A percentile compares a stretch with the other conserved stretches of the same genome.
Evolutionary conservation across 2,888 invertebrate genomes (phyloP).

Genomic region (Panzeria rudis): DNA sequence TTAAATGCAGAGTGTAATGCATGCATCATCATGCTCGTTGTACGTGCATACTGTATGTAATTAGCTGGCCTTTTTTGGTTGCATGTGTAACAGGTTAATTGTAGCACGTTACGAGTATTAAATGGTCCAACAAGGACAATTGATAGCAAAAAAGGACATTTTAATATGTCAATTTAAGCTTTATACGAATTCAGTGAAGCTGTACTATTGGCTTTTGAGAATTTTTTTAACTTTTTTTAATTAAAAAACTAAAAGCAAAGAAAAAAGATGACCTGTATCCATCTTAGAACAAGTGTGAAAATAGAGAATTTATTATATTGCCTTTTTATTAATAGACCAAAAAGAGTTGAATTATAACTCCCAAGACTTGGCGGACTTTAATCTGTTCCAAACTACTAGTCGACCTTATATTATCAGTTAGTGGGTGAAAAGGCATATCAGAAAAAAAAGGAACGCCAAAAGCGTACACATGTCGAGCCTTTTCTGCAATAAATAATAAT

Average conservation of each 20-base stretch:
- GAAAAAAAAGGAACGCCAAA: no score
- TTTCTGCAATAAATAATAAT: no score
- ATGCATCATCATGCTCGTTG: background rate
- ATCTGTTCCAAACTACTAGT: background rate
- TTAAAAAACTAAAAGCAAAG: no score
- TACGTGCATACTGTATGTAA: conserved; percentile 56
- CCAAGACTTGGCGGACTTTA: no score
- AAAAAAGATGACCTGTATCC: no score
- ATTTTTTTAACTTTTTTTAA: no score
- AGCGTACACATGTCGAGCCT: no score
- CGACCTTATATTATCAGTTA: background rate
- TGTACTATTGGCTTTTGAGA: background rate
- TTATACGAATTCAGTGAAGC: conserved; percentile 21
- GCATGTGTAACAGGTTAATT: conserved; percentile 71
- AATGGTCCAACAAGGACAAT: conserved; percentile 67
- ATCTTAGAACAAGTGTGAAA: no score
- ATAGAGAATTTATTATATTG: no score
- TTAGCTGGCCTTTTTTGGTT: conserved; percentile 54
- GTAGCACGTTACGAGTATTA: conserved; percentile 69
- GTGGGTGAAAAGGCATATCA: background rate
- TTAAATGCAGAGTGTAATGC: conserved; percentile 19
- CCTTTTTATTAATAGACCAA: no score
- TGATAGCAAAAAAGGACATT: conserved; percentile 48
- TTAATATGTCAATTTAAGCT: conserved; percentile 4
- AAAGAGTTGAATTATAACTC: no score